These are phyloP conservation scores for Caenorhabditis sulstoni DNA, from an alignment of 2,888 invertebrate species.

Conservation along the genomic window DNA sequence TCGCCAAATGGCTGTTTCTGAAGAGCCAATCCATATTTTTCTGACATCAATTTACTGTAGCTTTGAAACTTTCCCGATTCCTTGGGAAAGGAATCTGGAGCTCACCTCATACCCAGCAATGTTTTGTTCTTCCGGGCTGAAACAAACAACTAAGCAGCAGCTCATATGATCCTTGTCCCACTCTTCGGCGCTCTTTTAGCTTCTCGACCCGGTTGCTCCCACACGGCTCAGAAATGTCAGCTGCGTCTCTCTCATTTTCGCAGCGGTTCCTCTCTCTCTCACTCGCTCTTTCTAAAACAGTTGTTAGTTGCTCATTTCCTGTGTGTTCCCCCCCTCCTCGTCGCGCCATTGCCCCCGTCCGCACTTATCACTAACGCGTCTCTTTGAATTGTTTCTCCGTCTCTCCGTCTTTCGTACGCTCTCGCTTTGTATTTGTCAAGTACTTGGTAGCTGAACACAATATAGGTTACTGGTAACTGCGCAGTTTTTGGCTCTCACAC, in stretches of 20 bases:
- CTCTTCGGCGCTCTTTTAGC: too few species aligned
- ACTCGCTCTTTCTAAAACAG: slow-evolving; percentile 32
- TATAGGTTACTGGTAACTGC: slow-evolving; percentile 38
- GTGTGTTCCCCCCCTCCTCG: slow-evolving; percentile 24
- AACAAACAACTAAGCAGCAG: too few species aligned
- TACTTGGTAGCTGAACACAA: slow-evolving; percentile 53
- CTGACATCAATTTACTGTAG: too few species aligned
- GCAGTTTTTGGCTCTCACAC: slow-evolving; percentile 16
- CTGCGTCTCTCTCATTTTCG: slow-evolving; percentile 4
- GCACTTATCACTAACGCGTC: slow-evolving; percentile 33
- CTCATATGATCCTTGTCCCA: too few species aligned
- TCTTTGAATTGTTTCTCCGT: slow-evolving; percentile 39
- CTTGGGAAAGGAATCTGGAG: too few species aligned
- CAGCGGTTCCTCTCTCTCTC: slow-evolving; percentile 14
- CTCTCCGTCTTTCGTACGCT: slow-evolving; percentile 2
- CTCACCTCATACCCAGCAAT: too few species aligned
- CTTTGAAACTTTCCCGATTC: too few species aligned
- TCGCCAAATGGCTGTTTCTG: too few species aligned
- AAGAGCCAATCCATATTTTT: too few species aligned
- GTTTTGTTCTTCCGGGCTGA: too few species aligned
- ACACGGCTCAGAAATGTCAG: neutral
- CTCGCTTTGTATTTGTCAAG: slow-evolving; percentile 14
- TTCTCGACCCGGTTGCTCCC: too few species aligned
- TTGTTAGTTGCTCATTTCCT: slow-evolving; percentile 36
- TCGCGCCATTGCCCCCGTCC: slow-evolving; percentile 11